phyloP scores from a whole-genome alignment of 2,888 invertebrate species.

The Metellina segmentata region DNA sequence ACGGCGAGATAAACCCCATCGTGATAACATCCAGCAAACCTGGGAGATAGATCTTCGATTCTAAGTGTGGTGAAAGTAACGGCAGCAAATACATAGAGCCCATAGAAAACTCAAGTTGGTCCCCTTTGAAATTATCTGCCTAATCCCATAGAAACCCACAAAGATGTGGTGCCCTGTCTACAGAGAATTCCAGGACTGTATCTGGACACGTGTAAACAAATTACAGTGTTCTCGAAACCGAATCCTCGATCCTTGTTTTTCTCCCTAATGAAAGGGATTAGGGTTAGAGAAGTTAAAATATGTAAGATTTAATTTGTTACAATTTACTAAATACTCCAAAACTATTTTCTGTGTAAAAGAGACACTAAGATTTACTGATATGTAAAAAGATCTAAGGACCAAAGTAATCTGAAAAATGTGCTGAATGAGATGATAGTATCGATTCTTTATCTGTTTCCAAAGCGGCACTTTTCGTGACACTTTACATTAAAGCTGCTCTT shows the following conservation, averaged over 20 bases:
- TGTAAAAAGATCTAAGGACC: no score
- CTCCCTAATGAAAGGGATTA: slow-evolving; percentile 56
- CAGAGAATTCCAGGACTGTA: slow-evolving; percentile 32
- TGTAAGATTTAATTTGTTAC: no score
- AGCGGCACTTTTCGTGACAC: no score
- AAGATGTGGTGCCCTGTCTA: slow-evolving; percentile 26
- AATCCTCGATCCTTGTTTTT: slow-evolving; percentile 39
- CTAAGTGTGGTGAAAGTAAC: background rate
- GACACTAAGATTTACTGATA: no score
- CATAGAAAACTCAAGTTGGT: background rate
- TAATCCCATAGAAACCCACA: background rate
- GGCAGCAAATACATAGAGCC: background rate
- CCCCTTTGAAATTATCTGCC: background rate
- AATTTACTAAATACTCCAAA: no score
- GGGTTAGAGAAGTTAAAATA: slow-evolving; percentile 16
- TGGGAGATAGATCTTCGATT: background rate
- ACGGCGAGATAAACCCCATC: background rate
- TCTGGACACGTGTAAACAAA: slow-evolving; percentile 52
- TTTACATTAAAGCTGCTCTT: no score
- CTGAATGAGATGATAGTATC: no score
- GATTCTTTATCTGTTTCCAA: no score
- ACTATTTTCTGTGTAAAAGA: no score
- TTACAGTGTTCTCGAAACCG: slow-evolving; percentile 8
- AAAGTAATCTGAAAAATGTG: no score
- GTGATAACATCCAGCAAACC: background rate